Conservation (phyloP, 1,140 invertebrate genomes). For the Triops longicaudatus region DNA sequence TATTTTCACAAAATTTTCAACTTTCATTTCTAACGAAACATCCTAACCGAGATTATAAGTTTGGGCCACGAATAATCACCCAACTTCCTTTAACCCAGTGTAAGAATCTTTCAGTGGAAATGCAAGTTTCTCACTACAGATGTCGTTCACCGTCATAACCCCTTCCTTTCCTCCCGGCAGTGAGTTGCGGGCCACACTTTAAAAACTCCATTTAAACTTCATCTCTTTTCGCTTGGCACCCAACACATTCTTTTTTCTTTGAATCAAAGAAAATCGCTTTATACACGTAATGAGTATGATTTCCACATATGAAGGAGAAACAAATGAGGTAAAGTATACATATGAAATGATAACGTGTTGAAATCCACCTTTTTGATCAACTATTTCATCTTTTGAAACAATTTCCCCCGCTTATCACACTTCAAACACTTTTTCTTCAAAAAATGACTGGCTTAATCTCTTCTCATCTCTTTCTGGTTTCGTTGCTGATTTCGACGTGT, state of each 20-base stretch:
- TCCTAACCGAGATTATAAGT: too few relatives aligned
- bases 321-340: not conserved
- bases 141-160: not conserved
- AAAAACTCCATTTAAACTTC: not conserved
- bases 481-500: not conserved
- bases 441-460: not conserved
- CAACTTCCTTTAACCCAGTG: too few relatives aligned
- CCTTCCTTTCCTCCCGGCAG: not conserved
- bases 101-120: not conserved
- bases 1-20: too few relatives aligned
- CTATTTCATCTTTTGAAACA: too few relatives aligned
- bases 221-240: not conserved
- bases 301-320: not conserved
- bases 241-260: not conserved
- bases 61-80: too few relatives aligned
- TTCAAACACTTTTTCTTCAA: too few relatives aligned
- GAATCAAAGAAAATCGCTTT: not conserved
- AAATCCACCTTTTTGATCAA: too few relatives aligned
- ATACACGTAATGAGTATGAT: not conserved
- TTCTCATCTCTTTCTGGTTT: not conserved
- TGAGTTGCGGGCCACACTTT: not conserved
- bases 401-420: too few relatives aligned
- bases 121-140: not conserved
- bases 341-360: not conserved
- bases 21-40: too few relatives aligned